Percentiles rank a stretch among this genome's conserved stretches.
Conservation (phyloP, 2,797 vertebrate species). For the Tragelaphus oryx region DNA sequence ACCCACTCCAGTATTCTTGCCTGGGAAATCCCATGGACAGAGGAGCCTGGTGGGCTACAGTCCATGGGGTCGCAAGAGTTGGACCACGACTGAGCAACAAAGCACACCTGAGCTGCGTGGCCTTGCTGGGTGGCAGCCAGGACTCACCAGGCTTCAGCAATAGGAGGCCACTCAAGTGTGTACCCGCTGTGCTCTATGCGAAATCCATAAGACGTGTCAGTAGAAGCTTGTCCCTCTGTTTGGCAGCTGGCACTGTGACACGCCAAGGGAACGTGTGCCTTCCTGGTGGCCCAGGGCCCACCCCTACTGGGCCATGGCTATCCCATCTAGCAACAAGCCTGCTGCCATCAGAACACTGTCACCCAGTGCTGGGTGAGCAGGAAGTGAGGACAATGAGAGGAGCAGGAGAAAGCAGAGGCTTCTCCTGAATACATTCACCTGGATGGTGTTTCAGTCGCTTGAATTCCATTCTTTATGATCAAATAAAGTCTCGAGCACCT, state of each 20-base stretch:
- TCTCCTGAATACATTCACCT: not conserved
- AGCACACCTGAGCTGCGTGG: not conserved
- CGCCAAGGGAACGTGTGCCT: not conserved
- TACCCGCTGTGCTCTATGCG: not conserved
- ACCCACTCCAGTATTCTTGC: not conserved
- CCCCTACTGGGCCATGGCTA: not conserved
- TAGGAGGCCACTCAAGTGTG: not conserved
- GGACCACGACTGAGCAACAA: not conserved
- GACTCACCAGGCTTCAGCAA: not conserved
- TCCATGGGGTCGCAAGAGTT: not conserved
- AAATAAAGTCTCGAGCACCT: not conserved
- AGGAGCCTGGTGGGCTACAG: not conserved
- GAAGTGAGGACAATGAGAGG: not conserved
- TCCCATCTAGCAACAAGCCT: not conserved
- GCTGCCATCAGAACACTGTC: not conserved
- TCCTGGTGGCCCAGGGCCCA: not conserved
- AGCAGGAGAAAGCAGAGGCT: not conserved
- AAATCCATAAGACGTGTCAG: not conserved
- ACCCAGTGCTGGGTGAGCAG: not conserved
- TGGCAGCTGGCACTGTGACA: not conserved
- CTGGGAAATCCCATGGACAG: not conserved
- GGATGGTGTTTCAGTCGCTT: not conserved
- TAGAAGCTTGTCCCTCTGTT: not conserved
- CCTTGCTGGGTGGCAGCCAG: not conserved
- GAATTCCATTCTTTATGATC: not conserved